Conservation (phyloP, 2,797 vertebrate species). For the Cynodonichthys magdalenae region DNA sequence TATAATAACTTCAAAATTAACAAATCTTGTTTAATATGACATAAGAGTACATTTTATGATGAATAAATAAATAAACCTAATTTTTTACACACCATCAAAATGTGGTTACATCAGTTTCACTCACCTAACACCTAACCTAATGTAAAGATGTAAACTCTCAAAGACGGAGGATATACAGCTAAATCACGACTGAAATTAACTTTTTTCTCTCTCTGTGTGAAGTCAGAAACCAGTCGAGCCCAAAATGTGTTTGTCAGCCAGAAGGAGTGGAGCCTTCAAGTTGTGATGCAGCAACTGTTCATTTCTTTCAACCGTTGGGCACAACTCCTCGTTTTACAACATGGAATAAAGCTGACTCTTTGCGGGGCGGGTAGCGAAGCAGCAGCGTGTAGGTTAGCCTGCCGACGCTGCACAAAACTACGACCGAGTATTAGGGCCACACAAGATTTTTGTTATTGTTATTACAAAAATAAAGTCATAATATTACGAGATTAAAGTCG, state of each 20-base stretch:
- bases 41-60: too few species aligned
- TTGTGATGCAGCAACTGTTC: slow-evolving; percentile 70
- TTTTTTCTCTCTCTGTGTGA: not conserved
- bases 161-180: too few species aligned
- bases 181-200: too few species aligned
- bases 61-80: too few species aligned
- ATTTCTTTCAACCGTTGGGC: slow-evolving; percentile 74
- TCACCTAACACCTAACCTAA: slow-evolving; percentile 14
- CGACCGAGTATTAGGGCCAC: too few species aligned
- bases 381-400: slow-evolving; percentile 15
- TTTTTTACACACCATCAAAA: slow-evolving; percentile 1
- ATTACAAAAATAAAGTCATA: too few species aligned
- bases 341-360: slow-evolving; percentile 71
- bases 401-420: slow-evolving; percentile 27
- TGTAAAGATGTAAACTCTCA: too few species aligned
- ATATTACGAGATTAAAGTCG: too few species aligned
- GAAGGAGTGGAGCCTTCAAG: slow-evolving; percentile 45
- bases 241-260: slow-evolving; percentile 51
- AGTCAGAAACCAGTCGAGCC: slow-evolving; percentile 25
- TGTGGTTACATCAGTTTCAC: slow-evolving; percentile 17
- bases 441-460: too few species aligned
- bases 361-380: slow-evolving; percentile 13
- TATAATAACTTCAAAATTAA: slow-evolving; percentile 21
- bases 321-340: slow-evolving; percentile 74
- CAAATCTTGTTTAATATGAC: slow-evolving; percentile 21